Conservation (phyloP, 2,888 invertebrate species). For the Cataglyphis livida region DNA sequence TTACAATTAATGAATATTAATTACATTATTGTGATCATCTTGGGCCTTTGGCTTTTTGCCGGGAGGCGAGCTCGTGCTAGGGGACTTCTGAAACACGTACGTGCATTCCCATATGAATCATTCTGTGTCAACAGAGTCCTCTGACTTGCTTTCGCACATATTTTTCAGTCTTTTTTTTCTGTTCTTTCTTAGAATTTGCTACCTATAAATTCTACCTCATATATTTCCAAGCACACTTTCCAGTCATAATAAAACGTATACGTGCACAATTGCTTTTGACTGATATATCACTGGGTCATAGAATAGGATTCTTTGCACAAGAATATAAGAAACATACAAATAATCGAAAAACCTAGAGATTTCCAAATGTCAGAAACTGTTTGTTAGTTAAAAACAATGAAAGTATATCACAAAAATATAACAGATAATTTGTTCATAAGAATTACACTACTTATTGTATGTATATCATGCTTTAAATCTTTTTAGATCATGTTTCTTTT, state of each 20-base stretch:
- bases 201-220: constrained; percentile 42
- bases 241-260: constrained; percentile 41
- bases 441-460: constrained; percentile 44
- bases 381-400: constrained; percentile 57
- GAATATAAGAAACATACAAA: constrained; percentile 57
- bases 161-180: constrained; percentile 49
- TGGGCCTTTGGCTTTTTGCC: constrained; percentile 85
- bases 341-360: constrained; percentile 56
- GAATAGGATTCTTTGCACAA: constrained; percentile 63
- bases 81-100: constrained; percentile 85
- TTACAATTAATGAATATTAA: constrained; percentile 84
- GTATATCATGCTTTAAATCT: constrained; percentile 63
- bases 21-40: constrained; percentile 85
- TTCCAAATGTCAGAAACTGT: constrained; percentile 47
- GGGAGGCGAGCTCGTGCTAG: constrained; percentile 85
- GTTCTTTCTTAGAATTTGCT: constrained; percentile 26
- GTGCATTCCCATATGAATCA: constrained; percentile 82
- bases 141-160: constrained; percentile 59
- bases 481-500: constrained; percentile 51
- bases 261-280: constrained; percentile 45
- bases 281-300: constrained; percentile 51
- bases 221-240: constrained; percentile 33
- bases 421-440: constrained; percentile 54
- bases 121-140: constrained; percentile 69
- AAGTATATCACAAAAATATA: constrained; percentile 51